Base-by-base conservation (phyloP, 2,888 invertebrate genomes). In the Hypselothyrea guttata region DNA sequence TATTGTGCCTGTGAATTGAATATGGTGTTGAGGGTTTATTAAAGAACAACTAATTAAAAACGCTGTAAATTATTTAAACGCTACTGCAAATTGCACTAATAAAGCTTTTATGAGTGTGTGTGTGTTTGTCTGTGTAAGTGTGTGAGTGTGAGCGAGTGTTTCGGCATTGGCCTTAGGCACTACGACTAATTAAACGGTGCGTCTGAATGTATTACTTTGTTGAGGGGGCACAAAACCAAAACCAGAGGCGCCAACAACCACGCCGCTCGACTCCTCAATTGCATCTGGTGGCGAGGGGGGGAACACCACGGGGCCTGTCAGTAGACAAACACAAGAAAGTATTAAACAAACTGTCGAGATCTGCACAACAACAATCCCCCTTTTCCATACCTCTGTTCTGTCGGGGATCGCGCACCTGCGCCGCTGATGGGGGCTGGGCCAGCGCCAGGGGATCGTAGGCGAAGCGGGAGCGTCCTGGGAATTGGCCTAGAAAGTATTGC, bases 141-240 rank as follows among this genome's bases (percentile, higher is more conserved):
- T 47, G 56, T 53, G 48, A 42, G 42, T 8, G 35, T 66, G 53
- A n/a, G n/a, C n/a, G n/a, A n/a, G n/a, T n/a, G 53, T 34, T 18
- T 53, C 60, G 61, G 54, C 58, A 65, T 65, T 63, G 51, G 45
- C n/a, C n/a, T n/a, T n/a, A 66, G 53, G 58, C 40, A 55, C 52
- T 47, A 66, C 61, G 49, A 46, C 63, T 38, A 51, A 30, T 70
- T 61, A 78, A 51, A 73, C 60, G 41, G 69, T 63, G 63, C 73
- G 75, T 59, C 67, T 84, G 56, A 72, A 69, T 40, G 71, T 69
- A 79, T 86, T 87, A 86, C 87, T 86, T 86, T 86, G 86, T 71
- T 87, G 88, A 59, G 95, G 95, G 65, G 95, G 95, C 62, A 96
- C 95, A 89, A 96, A 96, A 74, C 96, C 96, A 88, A 93, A 96